Conservation (phyloP, 2,113 vertebrate species). For the Mirza zaza region DNA sequence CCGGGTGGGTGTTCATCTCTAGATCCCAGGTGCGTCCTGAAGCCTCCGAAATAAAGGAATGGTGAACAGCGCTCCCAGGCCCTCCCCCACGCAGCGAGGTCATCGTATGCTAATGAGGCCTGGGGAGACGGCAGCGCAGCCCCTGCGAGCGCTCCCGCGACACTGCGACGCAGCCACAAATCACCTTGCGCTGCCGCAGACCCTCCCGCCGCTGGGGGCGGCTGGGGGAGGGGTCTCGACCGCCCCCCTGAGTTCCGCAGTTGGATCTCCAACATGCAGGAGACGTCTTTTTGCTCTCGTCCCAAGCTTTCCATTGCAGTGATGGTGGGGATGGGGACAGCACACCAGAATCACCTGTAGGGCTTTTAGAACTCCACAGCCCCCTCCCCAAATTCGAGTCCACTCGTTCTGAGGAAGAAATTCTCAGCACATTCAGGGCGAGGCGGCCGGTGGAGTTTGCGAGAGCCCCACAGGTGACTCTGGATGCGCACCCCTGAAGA, state of each 20-base stretch:
- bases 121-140: not conserved
- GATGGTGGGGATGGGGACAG: not conserved
- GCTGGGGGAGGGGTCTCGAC: not conserved
- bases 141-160: not conserved
- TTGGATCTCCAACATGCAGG: not conserved
- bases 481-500: not conserved
- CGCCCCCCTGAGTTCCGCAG: not conserved
- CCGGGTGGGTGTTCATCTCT: not conserved
- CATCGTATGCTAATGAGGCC: constrained; percentile 35
- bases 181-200: not conserved
- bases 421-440: not conserved
- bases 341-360: constrained; percentile 45
- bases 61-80: not conserved
- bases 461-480: constrained; percentile 66
- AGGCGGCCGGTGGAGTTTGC: constrained; percentile 6
- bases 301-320: not conserved
- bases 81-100: not conserved
- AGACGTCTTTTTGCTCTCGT: not conserved
- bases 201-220: not conserved
- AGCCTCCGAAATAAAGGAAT: not conserved
- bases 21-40: not conserved
- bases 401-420: not conserved
- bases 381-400: constrained; percentile 42
- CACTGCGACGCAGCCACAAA: constrained; percentile 53
- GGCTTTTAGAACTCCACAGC: constrained; percentile 29